These are phyloP conservation scores for Scytalopus superciliaris DNA, from an alignment of 2,113 vertebrate genomes.

Conservation along the genomic window DNA sequence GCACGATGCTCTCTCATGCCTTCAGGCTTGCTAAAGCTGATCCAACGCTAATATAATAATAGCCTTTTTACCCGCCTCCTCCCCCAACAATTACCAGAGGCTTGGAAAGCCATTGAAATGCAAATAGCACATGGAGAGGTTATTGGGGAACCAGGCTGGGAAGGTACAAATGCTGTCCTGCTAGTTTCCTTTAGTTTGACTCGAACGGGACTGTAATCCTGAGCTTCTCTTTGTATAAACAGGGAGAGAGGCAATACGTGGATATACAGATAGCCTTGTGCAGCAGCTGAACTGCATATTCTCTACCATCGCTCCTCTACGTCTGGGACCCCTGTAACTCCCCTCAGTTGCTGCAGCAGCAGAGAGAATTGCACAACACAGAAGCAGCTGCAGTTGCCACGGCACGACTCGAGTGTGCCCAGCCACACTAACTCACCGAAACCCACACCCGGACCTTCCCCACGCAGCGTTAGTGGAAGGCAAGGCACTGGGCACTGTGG, in stretches of 20 bases:
- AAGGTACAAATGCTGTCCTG: background rate
- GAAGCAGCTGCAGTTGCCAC: fast-evolving
- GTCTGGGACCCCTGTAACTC: background rate
- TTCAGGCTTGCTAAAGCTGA: conserved; percentile 32
- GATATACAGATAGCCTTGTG: fast-evolving
- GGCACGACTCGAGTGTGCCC: fast-evolving
- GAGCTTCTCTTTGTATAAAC: background rate
- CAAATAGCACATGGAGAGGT: conserved; percentile 39
- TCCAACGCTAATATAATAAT: conserved; percentile 29
- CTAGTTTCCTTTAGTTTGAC: background rate
- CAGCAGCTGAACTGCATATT: background rate
- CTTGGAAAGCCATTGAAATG: conserved; percentile 52
- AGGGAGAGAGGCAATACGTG: background rate
- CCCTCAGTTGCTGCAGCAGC: background rate
- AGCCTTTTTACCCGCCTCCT: conserved; percentile 24
- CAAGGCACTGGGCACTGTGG: background rate
- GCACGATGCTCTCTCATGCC: conserved; percentile 17
- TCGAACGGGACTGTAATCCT: background rate
- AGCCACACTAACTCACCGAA: background rate
- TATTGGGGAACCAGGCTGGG: background rate
- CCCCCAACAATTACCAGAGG: conserved; percentile 28
- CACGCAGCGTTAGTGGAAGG: background rate
- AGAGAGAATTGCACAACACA: background rate
- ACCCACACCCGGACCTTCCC: no score
- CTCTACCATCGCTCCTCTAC: background rate